Conservation (phyloP, 2,113 vertebrate genomes). For the Chaetodon trifascialis region DNA sequence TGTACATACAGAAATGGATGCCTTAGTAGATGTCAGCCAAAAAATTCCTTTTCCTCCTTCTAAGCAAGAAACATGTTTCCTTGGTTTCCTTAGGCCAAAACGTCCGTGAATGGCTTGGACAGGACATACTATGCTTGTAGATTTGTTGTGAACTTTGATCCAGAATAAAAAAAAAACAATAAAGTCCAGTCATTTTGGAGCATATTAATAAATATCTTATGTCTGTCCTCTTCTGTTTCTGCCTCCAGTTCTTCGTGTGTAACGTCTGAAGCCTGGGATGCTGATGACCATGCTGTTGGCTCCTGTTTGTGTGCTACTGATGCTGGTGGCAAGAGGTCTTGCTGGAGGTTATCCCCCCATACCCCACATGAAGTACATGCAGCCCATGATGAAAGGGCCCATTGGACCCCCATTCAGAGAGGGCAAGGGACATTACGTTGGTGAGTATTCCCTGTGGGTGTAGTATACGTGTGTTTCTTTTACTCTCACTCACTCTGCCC, state of each 20-base stretch:
- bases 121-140: background rate
- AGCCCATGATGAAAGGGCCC: constrained; percentile 98
- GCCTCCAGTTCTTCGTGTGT: constrained; percentile 65
- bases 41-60: background rate
- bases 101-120: background rate
- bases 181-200: background rate
- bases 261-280: constrained; percentile 65
- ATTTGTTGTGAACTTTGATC: background rate
- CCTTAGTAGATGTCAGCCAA: background rate
- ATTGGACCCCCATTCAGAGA: constrained; percentile 97
- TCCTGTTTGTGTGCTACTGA: constrained; percentile 82
- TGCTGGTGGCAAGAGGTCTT: constrained; percentile 69
- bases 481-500: background rate
- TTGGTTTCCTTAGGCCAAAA: background rate
- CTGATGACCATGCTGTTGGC: constrained; percentile 79
- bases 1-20: background rate
- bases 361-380: constrained; percentile 93
- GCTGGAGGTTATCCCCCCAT: constrained; percentile 91
- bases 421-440: constrained; percentile 97
- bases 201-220: background rate
- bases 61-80: constrained; percentile 11
- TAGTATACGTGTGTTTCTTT: background rate
- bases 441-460: constrained; percentile 83
- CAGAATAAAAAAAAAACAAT: background rate
- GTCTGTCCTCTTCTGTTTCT: constrained; percentile 22